Evolutionary conservation across 2,888 invertebrate genomes (phyloP).

Genomic region (Diplazon laetatorius): DNA sequence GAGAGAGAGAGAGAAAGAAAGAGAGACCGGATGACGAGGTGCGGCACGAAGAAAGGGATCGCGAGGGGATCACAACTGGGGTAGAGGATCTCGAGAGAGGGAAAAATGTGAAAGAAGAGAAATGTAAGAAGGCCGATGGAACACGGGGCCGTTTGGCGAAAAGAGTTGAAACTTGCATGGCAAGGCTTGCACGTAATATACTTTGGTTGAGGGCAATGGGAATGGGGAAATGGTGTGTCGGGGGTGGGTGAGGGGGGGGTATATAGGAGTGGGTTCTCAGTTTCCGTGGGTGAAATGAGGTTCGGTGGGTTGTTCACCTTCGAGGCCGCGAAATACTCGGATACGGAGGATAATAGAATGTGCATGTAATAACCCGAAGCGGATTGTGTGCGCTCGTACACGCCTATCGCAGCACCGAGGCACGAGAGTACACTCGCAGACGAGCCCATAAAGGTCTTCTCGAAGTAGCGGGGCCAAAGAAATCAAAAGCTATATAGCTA

Average conservation of each 20-base stretch:
- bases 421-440: constrained; percentile 8
- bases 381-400: constrained; percentile 52
- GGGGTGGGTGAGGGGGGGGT: too few species aligned
- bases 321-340: constrained; percentile 57
- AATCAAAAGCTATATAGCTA: constrained; percentile 54
- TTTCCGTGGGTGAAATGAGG: constrained; percentile 50
- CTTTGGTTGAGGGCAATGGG: too few species aligned
- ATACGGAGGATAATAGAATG: constrained; percentile 77
- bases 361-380: constrained; percentile 78
- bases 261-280: too few species aligned
- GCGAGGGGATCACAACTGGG: constrained; percentile 43
- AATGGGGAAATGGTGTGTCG: too few species aligned
- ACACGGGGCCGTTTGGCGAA: constrained; percentile 42
- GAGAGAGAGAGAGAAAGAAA: constrained; percentile 27
- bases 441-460: constrained; percentile 35
- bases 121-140: constrained; percentile 24
- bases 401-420: neutral
- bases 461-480: constrained; percentile 49
- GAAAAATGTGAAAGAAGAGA: constrained; percentile 1
- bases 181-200: constrained; percentile 36
- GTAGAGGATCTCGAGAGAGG: constrained; percentile 21
- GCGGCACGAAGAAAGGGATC: constrained; percentile 37
- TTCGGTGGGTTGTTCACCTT: constrained; percentile 17
- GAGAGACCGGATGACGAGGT: constrained; percentile 41
- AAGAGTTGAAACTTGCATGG: constrained; percentile 51